Evolutionary conservation across 2,797 vertebrate species (phyloP), one percentile per base, ranked within the genome.

Genomic region (Esox lucius): DNA sequence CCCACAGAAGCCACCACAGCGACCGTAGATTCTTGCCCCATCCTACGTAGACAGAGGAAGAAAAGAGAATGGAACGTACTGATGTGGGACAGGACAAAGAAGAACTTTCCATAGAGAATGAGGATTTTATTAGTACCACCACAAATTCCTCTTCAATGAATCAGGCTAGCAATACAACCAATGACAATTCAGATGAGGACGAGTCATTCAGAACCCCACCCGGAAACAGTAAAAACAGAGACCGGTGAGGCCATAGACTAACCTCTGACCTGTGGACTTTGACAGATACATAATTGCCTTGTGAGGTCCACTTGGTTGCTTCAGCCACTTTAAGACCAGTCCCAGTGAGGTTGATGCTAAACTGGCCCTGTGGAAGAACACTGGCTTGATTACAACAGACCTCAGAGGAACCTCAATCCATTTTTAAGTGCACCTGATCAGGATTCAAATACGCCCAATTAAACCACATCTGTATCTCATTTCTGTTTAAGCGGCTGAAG

Each of bases 1-100:
- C 79, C 97, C 98, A 91, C 98, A 99, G 91, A 97, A 98, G 42
- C 98, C 98, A 77, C 98, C 98, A 78, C 98, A 99, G 90, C 95
- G 95, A 73, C 97, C 98, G 5, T 97, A 97, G 85, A 98, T 94
- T 93, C 97, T 96, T 80, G 93, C 95, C 77, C 96, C 96, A 39
- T 99, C 96, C 98, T 99, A 89, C 82, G 12, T 46, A 26, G 51
- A 81, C n/a, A 33, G 61, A 82, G 68, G 22, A 12, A 81, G 53
- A 85, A 81, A 79, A 24, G 79, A 85, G 74, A 72, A 53, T 68
- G 76, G 79, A 81, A 73, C 42, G 2, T 46, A 4, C 42, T 78
- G 77, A 24, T 78, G 80, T 85, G 85, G 87, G 84, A n/a, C 71
- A 26, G 7, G 9, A 70, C 69, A 82, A 86, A 85, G 81, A 80